A percentile compares a stretch with the other conserved stretches of the same genome.
phyloP scores from a whole-genome alignment of 2,888 invertebrate genomes.

The Molanna angustata region DNA sequence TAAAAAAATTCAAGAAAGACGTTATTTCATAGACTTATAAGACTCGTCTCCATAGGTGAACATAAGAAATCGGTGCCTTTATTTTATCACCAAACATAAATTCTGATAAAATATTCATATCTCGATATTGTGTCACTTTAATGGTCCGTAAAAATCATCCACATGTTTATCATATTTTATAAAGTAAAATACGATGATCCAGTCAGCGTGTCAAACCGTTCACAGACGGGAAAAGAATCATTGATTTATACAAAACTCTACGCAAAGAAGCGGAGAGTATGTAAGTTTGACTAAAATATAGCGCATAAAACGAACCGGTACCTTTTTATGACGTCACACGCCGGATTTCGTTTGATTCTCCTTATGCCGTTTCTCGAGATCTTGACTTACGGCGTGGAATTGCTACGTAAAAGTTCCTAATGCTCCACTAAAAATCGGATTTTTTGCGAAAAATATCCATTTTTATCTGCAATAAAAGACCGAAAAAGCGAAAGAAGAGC shows the following conservation, averaged over 20 bases:
- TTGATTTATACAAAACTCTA: too few species aligned
- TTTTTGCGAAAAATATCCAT: constrained; percentile 21
- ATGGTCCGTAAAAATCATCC: not conserved
- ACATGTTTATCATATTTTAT: constrained; percentile 8
- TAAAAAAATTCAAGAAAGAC: too few species aligned
- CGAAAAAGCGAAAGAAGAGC: not conserved
- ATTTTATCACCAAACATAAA: constrained; percentile 1
- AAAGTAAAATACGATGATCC: constrained; percentile 9
- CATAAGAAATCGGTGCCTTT: too few species aligned
- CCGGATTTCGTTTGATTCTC: too few species aligned
- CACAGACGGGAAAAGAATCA: too few species aligned
- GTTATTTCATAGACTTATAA: too few species aligned
- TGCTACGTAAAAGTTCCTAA: constrained; percentile 21
- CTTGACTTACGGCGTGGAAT: constrained; percentile 10
- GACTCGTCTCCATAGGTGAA: too few species aligned
- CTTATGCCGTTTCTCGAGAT: too few species aligned
- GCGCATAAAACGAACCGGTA: too few species aligned
- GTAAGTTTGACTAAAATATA: too few species aligned
- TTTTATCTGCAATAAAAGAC: constrained; percentile 26
- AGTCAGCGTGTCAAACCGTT: not conserved
- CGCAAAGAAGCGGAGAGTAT: too few species aligned
- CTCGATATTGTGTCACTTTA: not conserved
- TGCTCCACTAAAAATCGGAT: constrained; percentile 18
- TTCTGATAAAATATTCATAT: constrained; percentile 1
- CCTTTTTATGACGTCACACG: too few species aligned